Evolutionary conservation across 1,140 invertebrate genomes (phyloP).

Genomic region (Calephelis nemesis): DNA sequence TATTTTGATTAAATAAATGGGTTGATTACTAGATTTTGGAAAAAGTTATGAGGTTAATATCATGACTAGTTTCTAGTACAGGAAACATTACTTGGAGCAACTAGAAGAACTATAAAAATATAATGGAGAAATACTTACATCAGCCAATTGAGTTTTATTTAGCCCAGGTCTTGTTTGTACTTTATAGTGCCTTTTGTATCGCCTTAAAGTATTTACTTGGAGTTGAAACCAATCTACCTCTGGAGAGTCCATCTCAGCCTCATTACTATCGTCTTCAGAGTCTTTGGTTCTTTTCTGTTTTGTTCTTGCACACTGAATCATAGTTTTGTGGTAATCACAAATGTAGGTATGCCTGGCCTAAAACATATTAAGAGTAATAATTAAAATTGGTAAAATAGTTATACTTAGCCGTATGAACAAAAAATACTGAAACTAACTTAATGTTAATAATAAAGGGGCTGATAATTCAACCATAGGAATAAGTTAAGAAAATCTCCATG

Average conservation of each 20-base stretch:
- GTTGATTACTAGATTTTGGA: too few relatives aligned
- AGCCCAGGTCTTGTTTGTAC: slow-evolving; percentile 92
- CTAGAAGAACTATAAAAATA: slow-evolving; percentile 8
- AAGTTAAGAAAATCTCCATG: too few relatives aligned
- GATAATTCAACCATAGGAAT: too few relatives aligned
- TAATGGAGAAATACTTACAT: slow-evolving; percentile 84
- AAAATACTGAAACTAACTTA: too few relatives aligned
- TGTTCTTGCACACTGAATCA: slow-evolving; percentile 95
- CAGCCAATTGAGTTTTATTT: slow-evolving; percentile 96
- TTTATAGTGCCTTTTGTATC: slow-evolving; percentile 97
- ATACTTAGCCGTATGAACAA: too few relatives aligned
- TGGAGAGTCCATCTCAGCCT: slow-evolving; percentile 91
- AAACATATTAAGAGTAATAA: slow-evolving; percentile 42
- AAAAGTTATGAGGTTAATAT: too few relatives aligned
- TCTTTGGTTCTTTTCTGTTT: slow-evolving; percentile 92
- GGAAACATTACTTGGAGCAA: background rate
- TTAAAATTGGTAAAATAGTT: slow-evolving; percentile 4
- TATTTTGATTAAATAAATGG: too few relatives aligned
- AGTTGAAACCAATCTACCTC: slow-evolving; percentile 96
- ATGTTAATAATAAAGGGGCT: too few relatives aligned
- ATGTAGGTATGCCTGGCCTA: slow-evolving; percentile 97
- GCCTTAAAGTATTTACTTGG: slow-evolving; percentile 93
- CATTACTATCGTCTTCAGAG: slow-evolving; percentile 95
- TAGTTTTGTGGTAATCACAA: slow-evolving; percentile 96
- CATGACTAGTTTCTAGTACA: background rate